Evolutionary conservation across 2,888 invertebrate genomes (phyloP).

Genomic region (Bembecia ichneumoniformis): DNA sequence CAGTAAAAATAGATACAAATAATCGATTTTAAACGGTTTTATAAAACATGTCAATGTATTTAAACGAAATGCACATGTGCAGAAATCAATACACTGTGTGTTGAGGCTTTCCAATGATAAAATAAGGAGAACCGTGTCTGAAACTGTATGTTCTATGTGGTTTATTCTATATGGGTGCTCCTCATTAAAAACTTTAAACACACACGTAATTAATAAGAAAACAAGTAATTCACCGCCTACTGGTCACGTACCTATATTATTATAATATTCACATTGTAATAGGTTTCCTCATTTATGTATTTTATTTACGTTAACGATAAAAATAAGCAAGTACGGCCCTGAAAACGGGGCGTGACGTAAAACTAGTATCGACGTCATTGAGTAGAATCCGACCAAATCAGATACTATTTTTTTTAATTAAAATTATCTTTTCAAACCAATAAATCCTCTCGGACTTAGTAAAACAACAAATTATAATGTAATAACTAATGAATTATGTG

Average conservation of each 20-base stretch:
- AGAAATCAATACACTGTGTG: conserved; percentile 14
- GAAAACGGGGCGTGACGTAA: conserved; percentile 65
- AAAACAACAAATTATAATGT: no score
- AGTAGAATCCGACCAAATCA: conserved; percentile 28
- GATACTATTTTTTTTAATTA: conserved; percentile 9
- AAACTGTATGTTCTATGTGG: no score
- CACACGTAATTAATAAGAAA: conserved; percentile 3
- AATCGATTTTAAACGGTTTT: conserved; percentile 51
- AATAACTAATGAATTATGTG: no score
- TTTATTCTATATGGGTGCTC: no score
- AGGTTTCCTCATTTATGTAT: conserved; percentile 29
- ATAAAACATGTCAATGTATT: conserved; percentile 24
- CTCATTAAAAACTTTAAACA: not conserved
- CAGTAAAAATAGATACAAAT: conserved; percentile 43
- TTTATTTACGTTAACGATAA: conserved; percentile 42
- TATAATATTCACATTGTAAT: conserved; percentile 22
- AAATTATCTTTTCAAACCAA: not conserved
- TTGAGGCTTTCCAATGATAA: not conserved
- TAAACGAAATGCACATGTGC: conserved; percentile 52
- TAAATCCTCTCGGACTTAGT: no score
- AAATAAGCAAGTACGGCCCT: conserved; percentile 64
- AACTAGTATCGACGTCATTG: conserved; percentile 51
- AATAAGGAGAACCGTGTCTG: no score
- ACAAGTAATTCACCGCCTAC: conserved; percentile 3
- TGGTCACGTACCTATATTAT: conserved; percentile 24